phyloP scores from a whole-genome alignment of 2,888 invertebrate genomes.

The Formica aserva region DNA sequence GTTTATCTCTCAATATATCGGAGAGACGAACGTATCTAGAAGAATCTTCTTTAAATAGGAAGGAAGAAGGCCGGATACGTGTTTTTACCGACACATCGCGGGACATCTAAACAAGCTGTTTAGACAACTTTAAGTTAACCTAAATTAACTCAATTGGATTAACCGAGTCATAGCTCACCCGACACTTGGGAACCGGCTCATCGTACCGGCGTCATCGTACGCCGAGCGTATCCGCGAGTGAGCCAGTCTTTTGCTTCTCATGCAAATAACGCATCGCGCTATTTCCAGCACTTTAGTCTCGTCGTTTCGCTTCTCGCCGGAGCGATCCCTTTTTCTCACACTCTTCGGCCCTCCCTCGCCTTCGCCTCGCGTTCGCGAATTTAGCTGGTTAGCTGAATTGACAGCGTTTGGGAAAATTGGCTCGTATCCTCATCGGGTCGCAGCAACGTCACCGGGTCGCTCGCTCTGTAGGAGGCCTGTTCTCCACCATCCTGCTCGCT shows the following conservation, averaged over 20 bases:
- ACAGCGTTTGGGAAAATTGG: slow-evolving; percentile 77
- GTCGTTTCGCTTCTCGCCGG: slow-evolving; percentile 63
- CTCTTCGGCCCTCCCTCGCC: slow-evolving; percentile 58
- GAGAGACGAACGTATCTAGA: slow-evolving; percentile 39
- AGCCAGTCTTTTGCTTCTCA: slow-evolving; percentile 82
- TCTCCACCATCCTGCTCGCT: slow-evolving; percentile 36
- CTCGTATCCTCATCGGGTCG: slow-evolving; percentile 66
- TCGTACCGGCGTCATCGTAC: slow-evolving; percentile 75
- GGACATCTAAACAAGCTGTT: slow-evolving; percentile 85
- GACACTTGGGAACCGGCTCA: slow-evolving; percentile 85
- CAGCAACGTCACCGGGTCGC: slow-evolving; percentile 38
- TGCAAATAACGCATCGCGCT: slow-evolving; percentile 82
- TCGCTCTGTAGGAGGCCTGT: slow-evolving; percentile 56
- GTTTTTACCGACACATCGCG: slow-evolving; percentile 80
- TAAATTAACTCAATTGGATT: slow-evolving; percentile 86
- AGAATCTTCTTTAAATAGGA: slow-evolving; percentile 76
- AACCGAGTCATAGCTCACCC: slow-evolving; percentile 84
- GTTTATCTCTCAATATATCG: slow-evolving; percentile 4
- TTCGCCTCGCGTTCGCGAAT: slow-evolving; percentile 75
- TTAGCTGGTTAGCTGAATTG: slow-evolving; percentile 80
- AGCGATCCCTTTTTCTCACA: slow-evolving; percentile 66
- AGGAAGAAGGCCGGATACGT: slow-evolving; percentile 82
- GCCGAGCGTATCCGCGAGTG: slow-evolving; percentile 66
- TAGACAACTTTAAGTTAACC: slow-evolving; percentile 86
- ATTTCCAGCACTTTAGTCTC: slow-evolving; percentile 68